Conservation (phyloP, 2,797 vertebrate species). For the Sebastes hopkinsi region DNA sequence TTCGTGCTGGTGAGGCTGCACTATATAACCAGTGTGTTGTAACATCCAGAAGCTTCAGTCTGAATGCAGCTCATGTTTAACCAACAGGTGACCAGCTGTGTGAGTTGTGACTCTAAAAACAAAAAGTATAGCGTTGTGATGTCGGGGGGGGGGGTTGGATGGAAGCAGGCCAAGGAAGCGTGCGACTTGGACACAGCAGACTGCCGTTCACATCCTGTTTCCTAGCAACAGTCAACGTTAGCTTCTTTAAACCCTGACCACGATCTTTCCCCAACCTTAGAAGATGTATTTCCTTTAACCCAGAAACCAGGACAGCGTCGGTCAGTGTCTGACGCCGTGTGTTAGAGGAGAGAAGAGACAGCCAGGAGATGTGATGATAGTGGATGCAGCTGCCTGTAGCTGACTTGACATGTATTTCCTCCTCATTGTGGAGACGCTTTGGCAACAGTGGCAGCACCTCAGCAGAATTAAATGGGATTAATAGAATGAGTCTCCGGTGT, state of each 20-base stretch:
- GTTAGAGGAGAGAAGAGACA: not conserved
- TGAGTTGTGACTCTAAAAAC: not conserved
- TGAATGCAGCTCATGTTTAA: not conserved
- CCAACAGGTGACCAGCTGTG: not conserved
- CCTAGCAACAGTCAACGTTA: constrained; percentile 7
- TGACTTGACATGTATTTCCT: not conserved
- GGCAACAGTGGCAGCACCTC: not conserved
- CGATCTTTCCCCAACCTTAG: not conserved
- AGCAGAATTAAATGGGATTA: constrained; percentile 31
- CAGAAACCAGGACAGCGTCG: not conserved
- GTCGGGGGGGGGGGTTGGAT: not conserved
- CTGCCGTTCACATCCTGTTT: not conserved
- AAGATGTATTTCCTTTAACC: not conserved
- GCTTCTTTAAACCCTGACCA: not conserved
- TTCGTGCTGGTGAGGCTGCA: not conserved
- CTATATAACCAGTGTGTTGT: not conserved
- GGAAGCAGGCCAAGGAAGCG: not conserved
- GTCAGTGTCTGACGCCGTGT: not conserved
- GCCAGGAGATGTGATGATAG: not conserved
- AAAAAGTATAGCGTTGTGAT: not conserved
- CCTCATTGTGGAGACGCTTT: not conserved
- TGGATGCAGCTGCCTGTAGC: not conserved
- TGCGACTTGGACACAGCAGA: not conserved
- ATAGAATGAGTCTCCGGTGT: constrained; percentile 1
- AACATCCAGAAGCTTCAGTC: not conserved